Conservation (phyloP, 2,888 invertebrate species). For the Villa cingulata region DNA sequence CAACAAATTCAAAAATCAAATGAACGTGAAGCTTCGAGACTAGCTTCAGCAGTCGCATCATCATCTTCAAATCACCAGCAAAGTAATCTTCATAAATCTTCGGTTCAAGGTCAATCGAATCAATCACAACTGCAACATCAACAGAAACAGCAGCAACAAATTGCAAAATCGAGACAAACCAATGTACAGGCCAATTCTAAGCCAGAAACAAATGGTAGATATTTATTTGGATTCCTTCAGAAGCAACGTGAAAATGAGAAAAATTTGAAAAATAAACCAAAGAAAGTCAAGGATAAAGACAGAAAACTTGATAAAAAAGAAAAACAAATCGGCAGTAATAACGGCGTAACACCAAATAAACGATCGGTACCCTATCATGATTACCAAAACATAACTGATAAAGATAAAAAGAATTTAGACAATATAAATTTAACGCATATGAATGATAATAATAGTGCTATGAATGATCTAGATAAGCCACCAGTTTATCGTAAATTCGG, state of each 20-base stretch:
- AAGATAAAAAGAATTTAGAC: slow-evolving; percentile 7
- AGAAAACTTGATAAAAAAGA: slow-evolving; percentile 8
- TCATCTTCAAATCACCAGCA: slow-evolving; percentile 1
- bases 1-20: slow-evolving; percentile 1
- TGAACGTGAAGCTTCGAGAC: slow-evolving; percentile 9
- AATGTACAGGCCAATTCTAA: background rate
- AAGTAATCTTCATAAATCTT: background rate
- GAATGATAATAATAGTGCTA: slow-evolving; percentile 1
- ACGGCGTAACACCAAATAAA: slow-evolving; percentile 13
- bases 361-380: slow-evolving; percentile 12
- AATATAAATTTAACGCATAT: slow-evolving; percentile 1
- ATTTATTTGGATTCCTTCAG: slow-evolving; percentile 14
- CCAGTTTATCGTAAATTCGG: slow-evolving; percentile 16
- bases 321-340: slow-evolving; percentile 3
- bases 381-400: slow-evolving; percentile 16
- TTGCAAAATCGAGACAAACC: background rate
- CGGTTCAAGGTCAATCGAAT: background rate
- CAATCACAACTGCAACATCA: too few species aligned
- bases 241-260: slow-evolving; percentile 10
- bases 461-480: slow-evolving; percentile 4
- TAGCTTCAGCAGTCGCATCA: slow-evolving; percentile 5
- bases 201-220: slow-evolving; percentile 9
- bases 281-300: slow-evolving; percentile 12
- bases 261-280: slow-evolving; percentile 13
- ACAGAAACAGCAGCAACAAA: too few species aligned